phyloP scores from a whole-genome alignment of 2,113 vertebrate genomes.

The Hemichromis elongatus region DNA sequence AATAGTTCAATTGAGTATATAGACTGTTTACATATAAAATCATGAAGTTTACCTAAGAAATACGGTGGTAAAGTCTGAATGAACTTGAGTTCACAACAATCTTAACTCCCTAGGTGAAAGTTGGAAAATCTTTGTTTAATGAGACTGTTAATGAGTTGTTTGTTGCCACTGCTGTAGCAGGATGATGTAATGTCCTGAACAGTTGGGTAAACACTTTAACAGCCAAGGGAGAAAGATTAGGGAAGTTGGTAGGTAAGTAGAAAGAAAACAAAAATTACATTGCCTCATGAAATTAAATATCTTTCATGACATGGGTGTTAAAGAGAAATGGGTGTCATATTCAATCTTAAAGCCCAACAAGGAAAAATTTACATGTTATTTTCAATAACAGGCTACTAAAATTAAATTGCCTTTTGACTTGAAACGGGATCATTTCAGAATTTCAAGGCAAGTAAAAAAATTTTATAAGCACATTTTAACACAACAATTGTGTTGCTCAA shows the following conservation, averaged over 20 bases:
- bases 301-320: not conserved
- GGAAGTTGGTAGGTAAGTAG: not conserved
- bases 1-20: not conserved
- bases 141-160: constrained; percentile 56
- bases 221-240: not conserved
- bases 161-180: constrained; percentile 14
- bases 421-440: not conserved
- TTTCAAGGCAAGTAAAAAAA: not conserved
- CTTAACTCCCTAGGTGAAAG: constrained; percentile 27
- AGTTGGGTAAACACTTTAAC: constrained; percentile 5
- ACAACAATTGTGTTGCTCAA: not conserved
- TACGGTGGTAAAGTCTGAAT: not conserved
- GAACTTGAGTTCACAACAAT: not conserved
- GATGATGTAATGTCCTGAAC: constrained; percentile 35
- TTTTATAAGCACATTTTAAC: not conserved
- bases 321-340: not conserved
- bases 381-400: not conserved
- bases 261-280: not conserved
- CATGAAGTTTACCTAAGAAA: not conserved
- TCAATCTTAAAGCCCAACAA: not conserved
- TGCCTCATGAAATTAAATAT: not conserved
- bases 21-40: not conserved
- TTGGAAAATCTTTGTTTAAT: constrained; percentile 1
- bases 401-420: not conserved
- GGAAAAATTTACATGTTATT: not conserved